Evolutionary conservation across 2,113 vertebrate genomes (phyloP).

Genomic region (Ptilonorhynchus violaceus): DNA sequence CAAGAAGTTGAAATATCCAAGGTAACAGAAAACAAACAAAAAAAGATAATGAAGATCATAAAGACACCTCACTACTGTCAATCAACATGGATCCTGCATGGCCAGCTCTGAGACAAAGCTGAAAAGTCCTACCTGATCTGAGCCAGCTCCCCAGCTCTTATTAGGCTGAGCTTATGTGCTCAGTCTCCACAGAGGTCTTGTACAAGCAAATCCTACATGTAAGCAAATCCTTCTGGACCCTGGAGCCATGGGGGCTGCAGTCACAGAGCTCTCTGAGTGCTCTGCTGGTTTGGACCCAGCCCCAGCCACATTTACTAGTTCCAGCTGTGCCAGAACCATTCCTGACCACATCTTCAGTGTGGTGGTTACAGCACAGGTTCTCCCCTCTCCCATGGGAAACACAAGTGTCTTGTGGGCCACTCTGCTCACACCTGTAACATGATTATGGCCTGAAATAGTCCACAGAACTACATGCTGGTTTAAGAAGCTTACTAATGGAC

Average conservation of each 20-base stretch:
- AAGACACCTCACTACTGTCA: not conserved
- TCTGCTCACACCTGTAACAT: not conserved
- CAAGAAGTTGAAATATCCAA: not conserved
- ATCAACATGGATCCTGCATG: not conserved
- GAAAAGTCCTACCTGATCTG: not conserved
- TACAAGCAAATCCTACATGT: fast-evolving
- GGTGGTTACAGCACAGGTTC: not conserved
- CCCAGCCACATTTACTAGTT: not conserved
- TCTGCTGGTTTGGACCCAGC: not conserved
- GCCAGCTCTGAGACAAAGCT: not conserved
- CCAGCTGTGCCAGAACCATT: not conserved
- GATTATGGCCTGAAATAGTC: not conserved
- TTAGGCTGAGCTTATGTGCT: not conserved
- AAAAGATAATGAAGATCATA: not conserved
- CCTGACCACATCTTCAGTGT: not conserved
- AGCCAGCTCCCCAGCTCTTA: not conserved
- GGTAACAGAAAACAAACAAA: not conserved
- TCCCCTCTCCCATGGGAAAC: not conserved
- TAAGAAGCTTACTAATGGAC: not conserved
- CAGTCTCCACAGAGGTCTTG: not conserved
- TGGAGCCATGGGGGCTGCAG: not conserved
- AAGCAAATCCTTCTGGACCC: not conserved
- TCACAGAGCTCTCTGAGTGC: not conserved
- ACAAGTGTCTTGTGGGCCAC: not conserved
- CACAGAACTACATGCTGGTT: not conserved